A percentile compares a stretch with the other conserved stretches of the same genome.
Conservation (phyloP, 2,888 invertebrate genomes). For the Leistus spinibarbis region DNA sequence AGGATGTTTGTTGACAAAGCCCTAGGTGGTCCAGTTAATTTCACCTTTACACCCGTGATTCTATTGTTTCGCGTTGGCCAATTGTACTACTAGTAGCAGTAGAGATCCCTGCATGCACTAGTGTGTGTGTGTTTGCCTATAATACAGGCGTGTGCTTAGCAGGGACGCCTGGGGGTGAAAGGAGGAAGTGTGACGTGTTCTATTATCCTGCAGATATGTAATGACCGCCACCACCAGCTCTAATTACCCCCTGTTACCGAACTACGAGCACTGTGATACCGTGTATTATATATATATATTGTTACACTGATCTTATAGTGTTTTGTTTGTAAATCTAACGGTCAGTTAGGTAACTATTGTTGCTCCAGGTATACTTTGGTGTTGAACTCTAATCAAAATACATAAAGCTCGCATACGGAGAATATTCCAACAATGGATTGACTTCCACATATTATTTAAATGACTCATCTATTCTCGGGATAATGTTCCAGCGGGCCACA, state of each 20-base stretch:
- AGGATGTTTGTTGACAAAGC: not conserved
- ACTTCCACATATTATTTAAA: no score
- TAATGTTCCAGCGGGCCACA: no score
- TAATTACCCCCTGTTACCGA: not conserved
- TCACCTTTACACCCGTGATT: not conserved
- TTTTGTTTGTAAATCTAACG: not conserved
- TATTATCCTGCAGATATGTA: not conserved
- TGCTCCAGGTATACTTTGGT: not conserved
- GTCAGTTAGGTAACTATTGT: not conserved
- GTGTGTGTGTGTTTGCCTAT: not conserved
- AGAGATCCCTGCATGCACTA: not conserved
- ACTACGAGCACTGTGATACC: not conserved
- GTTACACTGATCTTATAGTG: not conserved
- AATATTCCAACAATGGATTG: no score
- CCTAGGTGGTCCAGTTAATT: not conserved
- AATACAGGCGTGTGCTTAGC: not conserved
- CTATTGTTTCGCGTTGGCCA: not conserved
- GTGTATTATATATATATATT: not conserved
- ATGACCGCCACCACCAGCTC: not conserved
- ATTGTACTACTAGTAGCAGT: not conserved
- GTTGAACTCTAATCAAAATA: conserved; percentile 6
- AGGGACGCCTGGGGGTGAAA: not conserved
- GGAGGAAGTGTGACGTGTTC: not conserved
- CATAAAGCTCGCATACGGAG: conserved; percentile 11
- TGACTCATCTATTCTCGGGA: no score